Percentiles rank a stretch among this genome's conserved stretches.
phyloP scores from a whole-genome alignment of 2,113 vertebrate genomes.

The Falcunculus frontatus region DNA sequence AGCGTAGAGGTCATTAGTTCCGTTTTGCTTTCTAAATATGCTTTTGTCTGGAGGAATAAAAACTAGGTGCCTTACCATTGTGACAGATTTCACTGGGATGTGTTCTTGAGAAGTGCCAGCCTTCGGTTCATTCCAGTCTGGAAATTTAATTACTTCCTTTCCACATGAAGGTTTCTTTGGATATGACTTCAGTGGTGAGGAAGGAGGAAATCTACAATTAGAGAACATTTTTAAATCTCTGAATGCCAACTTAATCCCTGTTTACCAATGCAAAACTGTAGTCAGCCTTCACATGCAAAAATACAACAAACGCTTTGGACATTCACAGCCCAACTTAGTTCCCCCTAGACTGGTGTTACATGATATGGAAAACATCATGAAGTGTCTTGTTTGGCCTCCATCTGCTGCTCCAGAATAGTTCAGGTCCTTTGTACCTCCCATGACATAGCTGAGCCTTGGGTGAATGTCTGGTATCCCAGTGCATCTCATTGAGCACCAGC shows the following conservation, averaged over 20 bases:
- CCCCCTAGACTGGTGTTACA: neutral
- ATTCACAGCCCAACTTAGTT: neutral
- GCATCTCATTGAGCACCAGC: neutral
- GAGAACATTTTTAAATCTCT: conserved; percentile 9
- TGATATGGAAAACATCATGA: neutral
- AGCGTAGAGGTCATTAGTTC: neutral
- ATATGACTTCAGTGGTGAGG: conserved; percentile 80
- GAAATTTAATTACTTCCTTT: conserved; percentile 73
- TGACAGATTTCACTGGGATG: conserved; percentile 66
- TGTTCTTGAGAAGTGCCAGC: conserved; percentile 57
- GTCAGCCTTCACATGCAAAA: neutral
- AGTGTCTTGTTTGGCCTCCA: neutral
- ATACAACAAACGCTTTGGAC: neutral
- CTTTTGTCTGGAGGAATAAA: neutral
- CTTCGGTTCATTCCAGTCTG: conserved; percentile 69
- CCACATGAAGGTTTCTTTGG: conserved; percentile 67
- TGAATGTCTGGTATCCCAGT: neutral
- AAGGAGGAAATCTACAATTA: conserved; percentile 80
- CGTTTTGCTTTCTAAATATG: neutral
- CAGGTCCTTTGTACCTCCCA: neutral
- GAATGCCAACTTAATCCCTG: neutral
- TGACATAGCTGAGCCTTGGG: neutral
- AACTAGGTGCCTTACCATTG: conserved; percentile 64
- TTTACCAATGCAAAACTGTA: neutral
- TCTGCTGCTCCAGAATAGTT: neutral